These are phyloP conservation scores for Pelecanus crispus DNA, from an alignment of 2,113 vertebrate genomes.

Conservation along the genomic window DNA sequence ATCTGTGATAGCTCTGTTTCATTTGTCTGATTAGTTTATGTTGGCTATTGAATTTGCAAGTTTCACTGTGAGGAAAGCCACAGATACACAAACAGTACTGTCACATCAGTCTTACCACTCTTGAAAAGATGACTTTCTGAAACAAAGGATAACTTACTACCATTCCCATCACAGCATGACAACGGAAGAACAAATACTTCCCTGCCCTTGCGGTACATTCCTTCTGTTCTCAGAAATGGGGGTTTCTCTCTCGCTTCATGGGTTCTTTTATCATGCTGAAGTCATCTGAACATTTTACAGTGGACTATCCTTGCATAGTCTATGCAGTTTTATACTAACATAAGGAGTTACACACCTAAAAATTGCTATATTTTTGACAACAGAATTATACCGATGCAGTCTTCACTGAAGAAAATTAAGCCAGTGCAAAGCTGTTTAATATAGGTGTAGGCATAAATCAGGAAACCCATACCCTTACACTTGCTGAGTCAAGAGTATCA, in stretches of 20 bases:
- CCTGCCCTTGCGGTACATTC: not conserved
- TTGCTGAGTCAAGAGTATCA: not conserved
- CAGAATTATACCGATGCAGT: not conserved
- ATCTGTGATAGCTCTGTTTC: not conserved
- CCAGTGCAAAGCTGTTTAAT: not conserved
- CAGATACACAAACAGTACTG: not conserved
- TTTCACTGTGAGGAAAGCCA: not conserved
- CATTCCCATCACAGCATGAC: not conserved
- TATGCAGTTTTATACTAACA: not conserved
- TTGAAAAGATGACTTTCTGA: not conserved
- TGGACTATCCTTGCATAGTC: fast-evolving
- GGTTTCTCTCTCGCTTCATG: not conserved
- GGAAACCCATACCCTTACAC: not conserved
- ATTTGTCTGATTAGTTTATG: not conserved
- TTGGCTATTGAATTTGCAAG: not conserved
- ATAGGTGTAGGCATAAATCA: not conserved
- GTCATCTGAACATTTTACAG: not conserved
- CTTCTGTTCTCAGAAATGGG: not conserved
- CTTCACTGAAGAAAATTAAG: not conserved
- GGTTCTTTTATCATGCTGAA: not conserved
- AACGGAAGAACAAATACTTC: not conserved
- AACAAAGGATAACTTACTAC: not conserved
- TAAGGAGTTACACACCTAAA: not conserved
- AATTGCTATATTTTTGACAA: not conserved
- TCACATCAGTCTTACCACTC: not conserved